phyloP scores from a whole-genome alignment of 2,888 invertebrate species.

The Colostygia pectinataria region DNA sequence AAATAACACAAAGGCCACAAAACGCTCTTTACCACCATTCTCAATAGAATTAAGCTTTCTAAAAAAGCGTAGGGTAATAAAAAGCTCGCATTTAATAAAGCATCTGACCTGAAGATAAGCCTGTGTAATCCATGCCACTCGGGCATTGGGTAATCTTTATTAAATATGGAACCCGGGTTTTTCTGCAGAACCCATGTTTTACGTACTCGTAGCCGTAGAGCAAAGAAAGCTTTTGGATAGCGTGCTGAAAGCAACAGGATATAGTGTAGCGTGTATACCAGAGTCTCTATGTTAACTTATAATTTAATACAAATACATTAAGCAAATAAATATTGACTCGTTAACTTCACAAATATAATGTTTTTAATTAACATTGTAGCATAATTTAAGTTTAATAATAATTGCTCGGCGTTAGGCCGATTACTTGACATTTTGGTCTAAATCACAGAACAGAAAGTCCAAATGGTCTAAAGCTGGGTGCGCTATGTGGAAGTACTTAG shows the following conservation, averaged over 20 bases:
- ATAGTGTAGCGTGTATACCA: too few relatives aligned
- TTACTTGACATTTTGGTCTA: too few relatives aligned
- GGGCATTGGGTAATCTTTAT: conserved; percentile 46
- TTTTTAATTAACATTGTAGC: too few relatives aligned
- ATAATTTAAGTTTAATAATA: too few relatives aligned
- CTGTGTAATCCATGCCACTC: conserved; percentile 38
- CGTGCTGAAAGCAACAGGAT: neutral
- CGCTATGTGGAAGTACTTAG: too few relatives aligned
- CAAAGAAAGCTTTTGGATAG: neutral
- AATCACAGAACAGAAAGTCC: too few relatives aligned
- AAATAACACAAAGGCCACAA: neutral
- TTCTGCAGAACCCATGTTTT: conserved; percentile 31
- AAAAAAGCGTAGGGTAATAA: conserved; percentile 22
- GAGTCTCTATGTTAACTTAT: too few relatives aligned
- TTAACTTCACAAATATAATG: too few relatives aligned
- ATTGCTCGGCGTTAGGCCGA: too few relatives aligned
- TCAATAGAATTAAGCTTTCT: conserved; percentile 10
- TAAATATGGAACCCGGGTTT: conserved; percentile 41
- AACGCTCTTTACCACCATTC: conserved; percentile 10
- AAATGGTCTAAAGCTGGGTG: too few relatives aligned
- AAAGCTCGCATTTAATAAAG: conserved; percentile 39
- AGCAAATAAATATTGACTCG: too few relatives aligned
- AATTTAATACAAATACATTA: too few relatives aligned
- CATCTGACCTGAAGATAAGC: conserved; percentile 44
- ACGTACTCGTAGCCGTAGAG: conserved; percentile 3